Conservation (phyloP, 2,888 invertebrate species). For the Diarsia brunnea region DNA sequence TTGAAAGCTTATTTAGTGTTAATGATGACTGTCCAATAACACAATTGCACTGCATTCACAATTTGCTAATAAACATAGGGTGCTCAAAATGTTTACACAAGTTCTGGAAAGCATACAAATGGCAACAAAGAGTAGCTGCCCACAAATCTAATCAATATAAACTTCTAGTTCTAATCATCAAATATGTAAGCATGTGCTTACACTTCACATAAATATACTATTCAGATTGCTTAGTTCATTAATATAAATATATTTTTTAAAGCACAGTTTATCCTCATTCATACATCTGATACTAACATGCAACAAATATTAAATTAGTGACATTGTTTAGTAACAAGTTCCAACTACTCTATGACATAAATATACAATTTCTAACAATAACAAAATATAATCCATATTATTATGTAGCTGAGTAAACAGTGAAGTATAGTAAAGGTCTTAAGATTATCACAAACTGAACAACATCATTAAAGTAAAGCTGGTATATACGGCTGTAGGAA, state of each 20-base stretch:
- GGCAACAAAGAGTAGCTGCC: constrained; percentile 15
- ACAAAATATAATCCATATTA: constrained; percentile 42
- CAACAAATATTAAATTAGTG: constrained; percentile 46
- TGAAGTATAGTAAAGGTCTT: background rate
- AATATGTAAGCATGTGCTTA: constrained; percentile 20
- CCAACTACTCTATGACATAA: constrained; percentile 17
- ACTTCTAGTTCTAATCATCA: background rate
- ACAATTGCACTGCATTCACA: constrained; percentile 17
- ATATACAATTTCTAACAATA: constrained; percentile 38
- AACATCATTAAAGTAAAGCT: constrained; percentile 57
- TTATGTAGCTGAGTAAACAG: constrained; percentile 37
- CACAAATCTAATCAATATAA: constrained; percentile 13
- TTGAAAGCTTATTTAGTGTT: constrained; percentile 17
- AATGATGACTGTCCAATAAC: constrained; percentile 11
- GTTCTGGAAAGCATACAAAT: constrained; percentile 4
- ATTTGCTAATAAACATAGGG: constrained; percentile 10
- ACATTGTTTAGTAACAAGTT: constrained; percentile 52
- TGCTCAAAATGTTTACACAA: constrained; percentile 14
- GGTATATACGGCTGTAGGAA: constrained; percentile 48
- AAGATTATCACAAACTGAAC: constrained; percentile 56
- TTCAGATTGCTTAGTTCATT: constrained; percentile 32
- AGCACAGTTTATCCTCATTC: constrained; percentile 35
- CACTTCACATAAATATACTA: constrained; percentile 15
- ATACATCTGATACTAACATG: constrained; percentile 1
- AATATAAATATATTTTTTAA: constrained; percentile 17